phyloP scores from a whole-genome alignment of 2,797 vertebrate species.

The Streptopelia turtur region DNA sequence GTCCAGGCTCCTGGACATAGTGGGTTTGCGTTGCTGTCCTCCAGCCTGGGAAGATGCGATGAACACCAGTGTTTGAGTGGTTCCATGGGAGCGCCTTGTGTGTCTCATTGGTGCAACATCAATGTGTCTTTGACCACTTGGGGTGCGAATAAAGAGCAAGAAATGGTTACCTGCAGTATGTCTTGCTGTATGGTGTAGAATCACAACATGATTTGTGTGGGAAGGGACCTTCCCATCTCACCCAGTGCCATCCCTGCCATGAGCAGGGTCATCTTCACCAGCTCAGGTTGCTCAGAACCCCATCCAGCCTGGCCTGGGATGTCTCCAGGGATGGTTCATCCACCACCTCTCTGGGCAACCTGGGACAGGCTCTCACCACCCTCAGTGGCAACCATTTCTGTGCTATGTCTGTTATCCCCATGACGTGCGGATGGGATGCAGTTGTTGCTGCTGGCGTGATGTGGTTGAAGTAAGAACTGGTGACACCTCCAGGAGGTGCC shows the following conservation, averaged over 20 bases:
- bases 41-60: not conserved
- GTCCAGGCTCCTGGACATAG: not conserved
- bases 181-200: not conserved
- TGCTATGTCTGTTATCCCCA: not conserved
- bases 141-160: not conserved
- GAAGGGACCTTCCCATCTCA: not conserved
- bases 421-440: not conserved
- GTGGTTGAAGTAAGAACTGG: accelerated
- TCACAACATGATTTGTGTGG: not conserved
- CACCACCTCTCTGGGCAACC: not conserved
- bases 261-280: not conserved
- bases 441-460: not conserved
- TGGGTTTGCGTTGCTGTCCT: too few relatives aligned
- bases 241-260: accelerated
- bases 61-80: not conserved
- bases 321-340: not conserved
- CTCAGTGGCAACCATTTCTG: accelerated
- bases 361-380: too few relatives aligned
- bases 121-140: not conserved
- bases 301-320: accelerated
- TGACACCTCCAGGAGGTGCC: slow-evolving; percentile 48
- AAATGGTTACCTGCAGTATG: not conserved
- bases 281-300: not conserved
- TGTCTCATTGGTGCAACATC: not conserved
- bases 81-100: not conserved